Conservation (phyloP, 1,140 invertebrate genomes). For the Meloidogyne floridensis region DNA sequence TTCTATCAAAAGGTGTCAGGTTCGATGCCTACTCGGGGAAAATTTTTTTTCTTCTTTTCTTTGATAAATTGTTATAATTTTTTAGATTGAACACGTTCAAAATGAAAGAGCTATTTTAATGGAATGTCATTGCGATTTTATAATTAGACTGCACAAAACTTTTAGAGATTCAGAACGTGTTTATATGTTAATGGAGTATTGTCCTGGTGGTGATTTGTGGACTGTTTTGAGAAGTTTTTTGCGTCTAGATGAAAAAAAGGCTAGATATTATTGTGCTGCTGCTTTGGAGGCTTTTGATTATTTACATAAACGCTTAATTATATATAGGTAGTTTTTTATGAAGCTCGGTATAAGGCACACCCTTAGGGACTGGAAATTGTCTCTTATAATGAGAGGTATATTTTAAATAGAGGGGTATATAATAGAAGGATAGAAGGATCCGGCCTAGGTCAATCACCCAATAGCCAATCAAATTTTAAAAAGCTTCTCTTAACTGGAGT, state of each 20-base stretch:
- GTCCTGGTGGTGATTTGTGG: slow-evolving; percentile 57
- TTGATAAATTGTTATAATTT: neutral
- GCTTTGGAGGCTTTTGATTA: slow-evolving; percentile 55
- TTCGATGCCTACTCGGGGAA: no score
- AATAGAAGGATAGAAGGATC: no score
- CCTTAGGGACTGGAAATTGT: no score
- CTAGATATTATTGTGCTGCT: slow-evolving; percentile 57
- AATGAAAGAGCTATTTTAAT: slow-evolving; percentile 53
- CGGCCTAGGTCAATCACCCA: no score
- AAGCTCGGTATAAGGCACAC: no score
- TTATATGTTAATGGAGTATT: slow-evolving; percentile 59
- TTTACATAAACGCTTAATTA: slow-evolving; percentile 47
- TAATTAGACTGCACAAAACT: slow-evolving; percentile 54
- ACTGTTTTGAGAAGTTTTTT: slow-evolving; percentile 62
- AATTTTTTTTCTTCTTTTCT: neutral
- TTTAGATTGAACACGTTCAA: slow-evolving; percentile 47
- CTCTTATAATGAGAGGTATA: no score
- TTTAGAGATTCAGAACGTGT: slow-evolving; percentile 47
- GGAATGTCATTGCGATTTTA: slow-evolving; percentile 50
- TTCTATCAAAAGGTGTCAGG: no score
- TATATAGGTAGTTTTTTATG: slow-evolving; percentile 23
- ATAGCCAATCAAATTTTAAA: no score
- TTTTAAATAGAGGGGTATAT: no score
- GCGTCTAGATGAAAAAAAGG: slow-evolving; percentile 76
- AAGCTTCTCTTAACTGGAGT: no score